Percentiles rank a stretch among this genome's conserved stretches.
Conservation (phyloP, 2,113 vertebrate genomes). For the Gobio gobio region DNA sequence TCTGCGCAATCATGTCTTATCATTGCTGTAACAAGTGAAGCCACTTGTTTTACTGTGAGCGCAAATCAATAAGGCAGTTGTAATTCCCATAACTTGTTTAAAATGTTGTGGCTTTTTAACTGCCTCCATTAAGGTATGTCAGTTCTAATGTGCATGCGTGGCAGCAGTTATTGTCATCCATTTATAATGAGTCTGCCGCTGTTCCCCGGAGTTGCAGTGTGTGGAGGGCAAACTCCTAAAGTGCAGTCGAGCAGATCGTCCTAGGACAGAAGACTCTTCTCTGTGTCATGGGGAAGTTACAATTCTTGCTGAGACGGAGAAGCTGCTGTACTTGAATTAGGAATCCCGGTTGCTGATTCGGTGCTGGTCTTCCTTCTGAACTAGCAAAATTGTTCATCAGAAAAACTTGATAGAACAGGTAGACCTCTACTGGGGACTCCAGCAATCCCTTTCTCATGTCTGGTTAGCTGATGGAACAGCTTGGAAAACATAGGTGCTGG, state of each 20-base stretch:
- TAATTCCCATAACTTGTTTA: slow-evolving; percentile 62
- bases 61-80: slow-evolving; percentile 67
- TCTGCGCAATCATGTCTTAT: not conserved
- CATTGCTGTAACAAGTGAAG: slow-evolving; percentile 33
- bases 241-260: slow-evolving; percentile 1
- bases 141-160: slow-evolving; percentile 61
- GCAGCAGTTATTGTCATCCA: slow-evolving; percentile 64
- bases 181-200: slow-evolving; percentile 69
- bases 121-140: slow-evolving; percentile 61
- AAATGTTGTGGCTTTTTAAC: slow-evolving; percentile 56
- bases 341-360: not conserved
- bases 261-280: not conserved
- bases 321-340: not conserved
- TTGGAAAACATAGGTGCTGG: not conserved
- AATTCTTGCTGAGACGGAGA: not conserved
- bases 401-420: not conserved
- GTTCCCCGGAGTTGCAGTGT: slow-evolving; percentile 61
- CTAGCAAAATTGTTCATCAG: not conserved
- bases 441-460: not conserved
- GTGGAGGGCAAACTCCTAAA: slow-evolving; percentile 3
- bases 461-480: not conserved
- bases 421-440: not conserved
- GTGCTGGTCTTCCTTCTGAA: not conserved
- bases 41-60: slow-evolving; percentile 60
- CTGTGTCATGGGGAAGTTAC: not conserved